A percentile compares a stretch with the other conserved stretches of the same genome.
Evolutionary conservation across 2,888 invertebrate species (phyloP).

Genomic region (Acrobasis consociella): DNA sequence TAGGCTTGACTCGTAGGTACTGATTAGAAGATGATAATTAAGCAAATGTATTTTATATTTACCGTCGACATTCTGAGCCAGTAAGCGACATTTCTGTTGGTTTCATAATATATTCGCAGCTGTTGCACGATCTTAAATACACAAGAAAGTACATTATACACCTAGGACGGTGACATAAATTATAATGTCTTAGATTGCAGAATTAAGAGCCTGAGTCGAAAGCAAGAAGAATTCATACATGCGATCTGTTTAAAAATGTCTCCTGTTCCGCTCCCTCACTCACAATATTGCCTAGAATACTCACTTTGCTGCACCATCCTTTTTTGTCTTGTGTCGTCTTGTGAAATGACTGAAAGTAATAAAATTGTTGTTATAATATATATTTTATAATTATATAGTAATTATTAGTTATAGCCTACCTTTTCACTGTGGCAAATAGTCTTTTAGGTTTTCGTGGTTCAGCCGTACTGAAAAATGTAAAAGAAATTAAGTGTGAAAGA

Average conservation of each 20-base stretch:
- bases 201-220: no score
- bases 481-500: neutral
- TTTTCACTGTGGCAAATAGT: constrained; percentile 5
- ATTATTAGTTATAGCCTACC: neutral
- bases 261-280: neutral
- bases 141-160: neutral
- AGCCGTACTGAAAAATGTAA: constrained; percentile 19
- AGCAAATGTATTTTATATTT: neutral
- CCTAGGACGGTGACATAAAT: no score
- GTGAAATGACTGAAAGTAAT: neutral
- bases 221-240: no score
- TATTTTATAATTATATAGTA: no score
- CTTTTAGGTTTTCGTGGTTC: neutral
- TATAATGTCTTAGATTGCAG: no score
- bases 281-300: neutral
- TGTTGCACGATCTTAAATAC: constrained; percentile 9
- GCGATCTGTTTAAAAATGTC: no score
- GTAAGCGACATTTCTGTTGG: neutral
- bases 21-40: no score
- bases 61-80: neutral
- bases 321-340: neutral
- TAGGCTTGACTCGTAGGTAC: no score
- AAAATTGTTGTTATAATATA: no score
- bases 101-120: constrained; percentile 11
- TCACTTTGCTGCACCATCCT: neutral